Base-by-base conservation (phyloP, 2,888 invertebrate genomes). In the Sinelater perroti region DNA sequence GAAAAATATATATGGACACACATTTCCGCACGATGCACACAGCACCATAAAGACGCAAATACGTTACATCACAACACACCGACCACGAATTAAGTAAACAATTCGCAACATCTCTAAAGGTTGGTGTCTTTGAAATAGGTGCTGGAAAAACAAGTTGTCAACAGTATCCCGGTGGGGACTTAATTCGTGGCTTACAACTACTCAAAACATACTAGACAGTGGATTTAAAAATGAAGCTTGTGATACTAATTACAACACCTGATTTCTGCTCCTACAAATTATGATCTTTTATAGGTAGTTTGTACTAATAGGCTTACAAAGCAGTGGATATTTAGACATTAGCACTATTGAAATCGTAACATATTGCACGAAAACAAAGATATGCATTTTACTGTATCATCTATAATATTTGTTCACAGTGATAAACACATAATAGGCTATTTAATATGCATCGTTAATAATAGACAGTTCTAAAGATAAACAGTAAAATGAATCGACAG, bases 331-430 rank as follows among this genome's bases (percentile, higher is more conserved):
- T 1, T 14, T 36, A 40, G 2, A 40, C 13, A 33, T 36, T 47
- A 21, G 26, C 33, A 36, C 21, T 36, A 49, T 6, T 20, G 38
- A 38, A 38, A 49, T 24, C 24, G 21, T 49, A 26, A 40, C 30
- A 49, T 49, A 50, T 50, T 50, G 50, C 50, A 50, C 50, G 40
- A 50, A 50, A 10, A 49, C 18, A 16, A 36, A 35, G 40, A 50
- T n/a, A 49, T 16, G 24, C 50, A 50, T 47, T 11, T n/a, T 17
- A 47, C 35, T 46, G 20, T 33, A 31, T 51, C 44, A 52, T 52
- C 52, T 52, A 52, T 42, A 52, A 52, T 52, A 44, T 52, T 52
- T 50, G 26, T 26, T 24, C 7, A 11, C 14, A 24, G 13, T 40
- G 8, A 20, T n/a, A 40, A 20, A 24, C n/a, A 26, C 10, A 10